These are phyloP conservation scores for Harpalus rubripes DNA, from an alignment of 2,888 invertebrate genomes.

Conservation along the genomic window DNA sequence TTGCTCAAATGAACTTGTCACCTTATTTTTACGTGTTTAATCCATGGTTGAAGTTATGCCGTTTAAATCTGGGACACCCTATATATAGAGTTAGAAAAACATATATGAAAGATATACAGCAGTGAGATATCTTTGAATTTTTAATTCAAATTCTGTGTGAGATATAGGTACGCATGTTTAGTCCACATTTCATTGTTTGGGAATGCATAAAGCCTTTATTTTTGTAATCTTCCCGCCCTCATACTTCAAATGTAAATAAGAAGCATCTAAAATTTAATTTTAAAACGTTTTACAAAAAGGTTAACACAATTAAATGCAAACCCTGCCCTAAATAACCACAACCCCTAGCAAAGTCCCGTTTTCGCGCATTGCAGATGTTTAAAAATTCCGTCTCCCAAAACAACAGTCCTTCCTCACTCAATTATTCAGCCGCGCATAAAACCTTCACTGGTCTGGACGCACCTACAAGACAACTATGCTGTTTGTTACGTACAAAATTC, in stretches of 20 bases:
- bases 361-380: constrained; percentile 47
- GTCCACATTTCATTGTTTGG: background rate
- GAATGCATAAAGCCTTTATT: background rate
- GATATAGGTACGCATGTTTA: background rate
- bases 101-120: no score
- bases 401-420: constrained; percentile 39
- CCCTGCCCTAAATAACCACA: constrained; percentile 25
- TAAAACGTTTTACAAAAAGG: constrained; percentile 32
- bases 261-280: constrained; percentile 11
- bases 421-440: constrained; percentile 37
- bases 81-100: no score
- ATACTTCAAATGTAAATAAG: constrained; percentile 1
- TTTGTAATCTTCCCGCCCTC: background rate
- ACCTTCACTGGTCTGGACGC: background rate
- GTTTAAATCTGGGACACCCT: no score
- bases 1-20: no score
- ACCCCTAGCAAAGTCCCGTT: constrained; percentile 22
- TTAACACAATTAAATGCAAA: constrained; percentile 39
- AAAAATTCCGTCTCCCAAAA: constrained; percentile 48
- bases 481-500: background rate
- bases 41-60: no score
- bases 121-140: no score
- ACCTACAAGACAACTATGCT: constrained; percentile 3
- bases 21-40: no score
- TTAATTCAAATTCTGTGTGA: background rate